phyloP scores from a whole-genome alignment of 53 echinoderm and acorn worm genomes.

The Zoroaster sp. region DNA sequence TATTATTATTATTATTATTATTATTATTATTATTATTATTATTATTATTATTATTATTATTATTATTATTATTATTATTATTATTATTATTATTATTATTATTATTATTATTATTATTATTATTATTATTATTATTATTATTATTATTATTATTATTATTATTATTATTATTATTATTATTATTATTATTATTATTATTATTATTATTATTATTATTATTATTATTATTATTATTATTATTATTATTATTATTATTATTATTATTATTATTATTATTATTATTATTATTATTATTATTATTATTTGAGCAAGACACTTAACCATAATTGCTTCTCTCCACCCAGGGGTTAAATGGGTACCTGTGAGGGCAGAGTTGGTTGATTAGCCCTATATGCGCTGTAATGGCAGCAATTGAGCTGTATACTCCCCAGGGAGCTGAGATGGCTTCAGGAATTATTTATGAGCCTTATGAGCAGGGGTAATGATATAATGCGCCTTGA shows the following conservation, averaged over 20 bases:
- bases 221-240: conserved; percentile 7
- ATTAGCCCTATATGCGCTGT: too few species aligned
- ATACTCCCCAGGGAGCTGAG: too few species aligned
- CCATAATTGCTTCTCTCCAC: background rate
- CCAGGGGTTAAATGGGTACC: too few species aligned
- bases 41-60: too few species aligned
- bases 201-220: conserved; percentile 9
- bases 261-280: conserved; percentile 24
- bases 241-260: background rate
- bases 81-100: conserved; percentile 27
- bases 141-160: conserved; percentile 3
- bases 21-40: too few species aligned
- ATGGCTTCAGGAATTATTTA: too few species aligned
- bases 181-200: conserved; percentile 17
- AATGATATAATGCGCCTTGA: too few species aligned
- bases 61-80: too few species aligned
- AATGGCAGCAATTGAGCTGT: too few species aligned
- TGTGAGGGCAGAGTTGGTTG: too few species aligned
- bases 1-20: too few species aligned
- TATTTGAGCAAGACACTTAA: background rate
- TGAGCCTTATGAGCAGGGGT: too few species aligned
- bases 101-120: conserved; percentile 21
- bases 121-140: conserved; percentile 8
- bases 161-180: conserved; percentile 10
- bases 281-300: conserved; percentile 11